Evolutionary conservation across 2,113 vertebrate genomes (phyloP).

Genomic region (Salvelinus sp.): DNA sequence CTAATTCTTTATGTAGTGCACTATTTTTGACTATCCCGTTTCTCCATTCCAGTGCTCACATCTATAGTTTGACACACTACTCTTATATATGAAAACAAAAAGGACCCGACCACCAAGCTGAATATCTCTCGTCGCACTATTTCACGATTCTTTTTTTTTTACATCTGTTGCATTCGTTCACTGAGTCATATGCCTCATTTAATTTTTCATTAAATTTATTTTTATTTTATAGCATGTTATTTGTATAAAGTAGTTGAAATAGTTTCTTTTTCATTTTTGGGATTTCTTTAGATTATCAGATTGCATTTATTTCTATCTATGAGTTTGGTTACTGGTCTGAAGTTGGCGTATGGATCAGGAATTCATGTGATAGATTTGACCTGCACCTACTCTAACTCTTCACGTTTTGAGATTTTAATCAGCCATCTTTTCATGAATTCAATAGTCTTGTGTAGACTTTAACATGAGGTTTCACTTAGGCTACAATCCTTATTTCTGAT

Average conservation of each 20-base stretch:
- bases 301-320: neutral
- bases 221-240: slow-evolving; percentile 17
- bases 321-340: slow-evolving; percentile 33
- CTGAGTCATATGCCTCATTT: too few species aligned
- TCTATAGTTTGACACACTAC: slow-evolving; percentile 32
- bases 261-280: slow-evolving; percentile 5
- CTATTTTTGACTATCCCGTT: neutral
- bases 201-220: neutral
- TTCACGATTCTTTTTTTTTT: slow-evolving; percentile 1
- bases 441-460: slow-evolving; percentile 5
- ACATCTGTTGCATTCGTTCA: too few species aligned
- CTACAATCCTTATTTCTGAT: neutral
- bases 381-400: slow-evolving; percentile 8
- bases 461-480: slow-evolving; percentile 1
- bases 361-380: slow-evolving; percentile 36
- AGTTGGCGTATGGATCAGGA: slow-evolving; percentile 19
- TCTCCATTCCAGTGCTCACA: neutral
- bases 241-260: slow-evolving; percentile 24
- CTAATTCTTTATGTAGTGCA: too few species aligned
- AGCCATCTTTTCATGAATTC: neutral
- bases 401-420: neutral
- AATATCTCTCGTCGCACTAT: slow-evolving; percentile 28
- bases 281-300: slow-evolving; percentile 11
- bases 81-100: slow-evolving; percentile 19
- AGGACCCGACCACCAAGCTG: slow-evolving; percentile 38